Evolutionary conservation across 2,888 invertebrate genomes (phyloP), one percentile per base, ranked within the genome.

Genomic region (Pristionchus mayeri): DNA sequence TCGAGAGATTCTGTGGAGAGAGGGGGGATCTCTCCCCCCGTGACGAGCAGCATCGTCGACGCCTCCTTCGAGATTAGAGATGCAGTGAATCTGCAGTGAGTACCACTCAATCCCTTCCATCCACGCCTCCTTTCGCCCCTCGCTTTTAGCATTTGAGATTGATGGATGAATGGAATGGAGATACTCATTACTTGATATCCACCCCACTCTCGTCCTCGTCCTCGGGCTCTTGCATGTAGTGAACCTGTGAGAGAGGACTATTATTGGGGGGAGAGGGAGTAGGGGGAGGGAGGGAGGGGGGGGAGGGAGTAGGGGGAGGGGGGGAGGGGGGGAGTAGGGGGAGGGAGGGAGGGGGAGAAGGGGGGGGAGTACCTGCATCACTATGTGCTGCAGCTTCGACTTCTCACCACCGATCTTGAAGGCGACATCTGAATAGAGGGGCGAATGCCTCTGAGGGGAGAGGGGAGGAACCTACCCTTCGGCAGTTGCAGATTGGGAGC

Each of bases 21-120:
- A 11, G 90, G 88, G 18, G 85, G 87, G 40, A 98, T 96, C 21
- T 93, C 91, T 0, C 98, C 98, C 54, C 95, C 95, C 0, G 98
- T 97, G 1, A 97, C 97, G 86, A 99, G 93, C 1, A 98, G 94
- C 48, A 97, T 94, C 0, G 98, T 97, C 0, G 98, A 98, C 9
- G 99, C 99, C 90, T 96, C 94, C 93, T 97, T 97, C 2, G 95
- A 95, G 94, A 90, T 90, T 13, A 89, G 89, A 30, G 87, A 88
- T 18, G 87, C 88, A 11, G 91, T 92, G 83, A 37, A 83, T 50
- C 80, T 81, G 11, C 18, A 16, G 30, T 30, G 3, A 3, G 27
- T 27, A 9, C 3, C 7, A 30, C 67, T 16, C 48, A 44, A 30
- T 18, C 48, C 76, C 27, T 67, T 6, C 67, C 16, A 21, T 57